Evolutionary conservation across 2,797 vertebrate species (phyloP).

Genomic region (Acanthis flammea): DNA sequence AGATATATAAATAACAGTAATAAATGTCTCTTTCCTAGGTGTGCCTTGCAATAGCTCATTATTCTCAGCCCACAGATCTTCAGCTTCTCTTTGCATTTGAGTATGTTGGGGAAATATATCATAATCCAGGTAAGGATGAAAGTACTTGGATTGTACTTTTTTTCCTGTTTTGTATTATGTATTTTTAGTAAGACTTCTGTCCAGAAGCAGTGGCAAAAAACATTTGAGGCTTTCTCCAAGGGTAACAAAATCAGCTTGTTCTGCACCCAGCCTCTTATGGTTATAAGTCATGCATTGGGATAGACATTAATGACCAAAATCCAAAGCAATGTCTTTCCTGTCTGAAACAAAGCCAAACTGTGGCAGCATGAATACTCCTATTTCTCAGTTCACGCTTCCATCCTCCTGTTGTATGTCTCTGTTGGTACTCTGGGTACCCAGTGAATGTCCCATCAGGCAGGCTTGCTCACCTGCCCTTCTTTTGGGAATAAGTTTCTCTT

Average conservation of each 20-base stretch:
- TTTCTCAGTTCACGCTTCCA: background rate
- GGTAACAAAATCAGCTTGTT: background rate
- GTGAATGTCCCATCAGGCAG: conserved; percentile 52
- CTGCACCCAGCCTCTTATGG: background rate
- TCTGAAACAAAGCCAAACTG: background rate
- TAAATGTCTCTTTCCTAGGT: conserved; percentile 80
- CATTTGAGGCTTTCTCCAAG: conserved; percentile 27
- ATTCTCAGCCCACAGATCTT: conserved; percentile 94
- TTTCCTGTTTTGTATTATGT: background rate
- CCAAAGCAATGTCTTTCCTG: background rate
- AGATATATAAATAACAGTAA: background rate
- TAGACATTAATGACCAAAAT: background rate
- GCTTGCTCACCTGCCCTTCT: conserved; percentile 62
- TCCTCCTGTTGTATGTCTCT: conserved; percentile 36
- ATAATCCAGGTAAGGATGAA: conserved; percentile 80
- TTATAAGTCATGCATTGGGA: background rate
- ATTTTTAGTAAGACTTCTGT: background rate
- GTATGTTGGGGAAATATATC: conserved; percentile 88
- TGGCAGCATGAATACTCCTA: conserved; percentile 1
- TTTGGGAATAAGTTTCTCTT: conserved; percentile 65
- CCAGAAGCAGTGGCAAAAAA: conserved; percentile 1
- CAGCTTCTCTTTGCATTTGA: conserved; percentile 98
- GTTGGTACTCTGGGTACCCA: conserved; percentile 7
- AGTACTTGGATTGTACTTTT: conserved; percentile 1
- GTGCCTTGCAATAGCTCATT: conserved; percentile 97